Evolutionary conservation across 2,888 invertebrate species (phyloP), one percentile per base, ranked within the genome.

Genomic region (Trisateles emortualis): DNA sequence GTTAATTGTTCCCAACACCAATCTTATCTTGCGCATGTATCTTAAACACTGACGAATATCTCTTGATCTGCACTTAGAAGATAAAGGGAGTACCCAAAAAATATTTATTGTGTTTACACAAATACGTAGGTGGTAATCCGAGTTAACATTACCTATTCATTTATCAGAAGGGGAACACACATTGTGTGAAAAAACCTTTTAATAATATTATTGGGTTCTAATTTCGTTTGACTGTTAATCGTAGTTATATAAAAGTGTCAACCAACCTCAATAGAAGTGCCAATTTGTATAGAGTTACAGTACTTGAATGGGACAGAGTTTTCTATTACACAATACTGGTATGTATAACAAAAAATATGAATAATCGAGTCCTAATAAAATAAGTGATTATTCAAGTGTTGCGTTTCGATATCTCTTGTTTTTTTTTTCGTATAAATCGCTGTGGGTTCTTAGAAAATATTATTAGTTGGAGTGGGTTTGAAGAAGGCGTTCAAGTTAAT

Each of bases 121-220:
- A 92, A 91, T 88, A 88, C 87, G 92, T 92, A 88, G 90, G 90
- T 87, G 91, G 92, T 92, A 92, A 92, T 86, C 84, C 78, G 90
- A 91, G 72, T 78, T 80, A 81, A 53, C 52, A 59, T 54, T 69
- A 64, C 58, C 81, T 83, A 80, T 84, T 78, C 83, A 84, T 77
- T 81, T 82, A 76, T 54, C 38, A 60, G 76, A 83, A 79, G 80
- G 80, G 83, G 84, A 58, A 79, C 76, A 57, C 47, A 47, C 52
- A 72, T 79, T 85, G 84, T 84, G 61, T 74, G 81, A 85, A 86
- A 82, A 65, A 62, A 63, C 33, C 57, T 66, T 77, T 75, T 86
- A 82, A 92, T 91, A 91, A 90, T 90, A 90, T 92, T 90, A 93
- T 93, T 93, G 91, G 93, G 88, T 68, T 93, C 93, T 93, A 92